These are phyloP conservation scores for Actinia equina DNA, from an alignment of 64 coral and sea anemone species.

Conservation along the genomic window DNA sequence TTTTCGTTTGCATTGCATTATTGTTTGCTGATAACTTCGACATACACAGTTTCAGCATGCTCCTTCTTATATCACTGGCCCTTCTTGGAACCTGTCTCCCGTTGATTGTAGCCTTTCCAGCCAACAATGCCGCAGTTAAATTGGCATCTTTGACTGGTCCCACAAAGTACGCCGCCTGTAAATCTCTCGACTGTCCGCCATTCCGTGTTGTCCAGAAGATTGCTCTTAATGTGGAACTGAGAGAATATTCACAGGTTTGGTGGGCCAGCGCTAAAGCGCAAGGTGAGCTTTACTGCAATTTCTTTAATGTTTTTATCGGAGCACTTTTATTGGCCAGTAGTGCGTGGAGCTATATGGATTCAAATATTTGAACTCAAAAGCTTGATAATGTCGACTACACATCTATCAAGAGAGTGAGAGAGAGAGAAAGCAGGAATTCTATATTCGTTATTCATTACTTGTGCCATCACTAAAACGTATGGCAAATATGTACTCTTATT, in stretches of 20 bases:
- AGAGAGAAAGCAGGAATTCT: too few relatives aligned
- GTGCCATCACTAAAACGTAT: too few relatives aligned
- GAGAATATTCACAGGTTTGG: neutral
- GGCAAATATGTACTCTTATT: too few relatives aligned
- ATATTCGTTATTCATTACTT: too few relatives aligned
- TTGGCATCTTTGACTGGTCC: neutral
- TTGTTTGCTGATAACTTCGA: too few relatives aligned
- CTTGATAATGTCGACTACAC: too few relatives aligned
- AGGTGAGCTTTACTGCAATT: neutral
- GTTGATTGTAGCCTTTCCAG: neutral
- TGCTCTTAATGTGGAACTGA: neutral
- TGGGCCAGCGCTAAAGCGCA: neutral
- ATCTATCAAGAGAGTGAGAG: too few relatives aligned
- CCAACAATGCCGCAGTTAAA: neutral
- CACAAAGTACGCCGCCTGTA: neutral
- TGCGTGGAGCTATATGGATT: too few relatives aligned
- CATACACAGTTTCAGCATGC: neutral
- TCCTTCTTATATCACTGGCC: neutral
- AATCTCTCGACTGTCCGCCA: neutral
- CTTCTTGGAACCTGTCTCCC: neutral
- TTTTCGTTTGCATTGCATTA: too few relatives aligned
- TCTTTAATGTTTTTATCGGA: neutral
- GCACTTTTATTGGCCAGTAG: too few relatives aligned
- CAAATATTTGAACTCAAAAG: too few relatives aligned
- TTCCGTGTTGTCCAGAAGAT: neutral